A percentile compares a stretch with the other conserved stretches of the same genome.
These are phyloP conservation scores for Ctenomys sociabilis DNA, from an alignment of 2,113 vertebrate genomes.

Conservation along the genomic window DNA sequence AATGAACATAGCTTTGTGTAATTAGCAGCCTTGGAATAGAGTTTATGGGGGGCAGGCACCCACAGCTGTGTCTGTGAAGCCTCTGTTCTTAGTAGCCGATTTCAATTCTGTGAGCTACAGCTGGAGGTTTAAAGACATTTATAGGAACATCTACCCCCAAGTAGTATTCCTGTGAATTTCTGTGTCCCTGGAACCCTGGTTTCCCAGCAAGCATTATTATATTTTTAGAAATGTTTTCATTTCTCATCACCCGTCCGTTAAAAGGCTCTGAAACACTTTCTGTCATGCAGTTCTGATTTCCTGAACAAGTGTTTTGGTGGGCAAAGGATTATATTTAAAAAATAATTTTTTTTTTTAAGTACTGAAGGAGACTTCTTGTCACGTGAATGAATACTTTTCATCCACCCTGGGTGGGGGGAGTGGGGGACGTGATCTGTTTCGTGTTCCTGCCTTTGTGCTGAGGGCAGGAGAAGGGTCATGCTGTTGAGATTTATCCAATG, in stretches of 20 bases:
- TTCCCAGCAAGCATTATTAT: slow-evolving; percentile 48
- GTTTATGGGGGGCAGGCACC: neutral
- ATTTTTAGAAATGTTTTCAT: slow-evolving; percentile 71
- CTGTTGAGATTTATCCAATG: neutral
- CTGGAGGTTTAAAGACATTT: slow-evolving; percentile 20
- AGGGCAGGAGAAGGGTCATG: neutral
- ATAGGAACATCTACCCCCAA: slow-evolving; percentile 52
- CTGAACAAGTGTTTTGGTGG: slow-evolving; percentile 64
- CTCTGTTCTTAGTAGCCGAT: neutral
- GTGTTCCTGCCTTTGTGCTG: neutral
- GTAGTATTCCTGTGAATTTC: slow-evolving; percentile 50
- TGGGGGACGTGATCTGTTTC: neutral
- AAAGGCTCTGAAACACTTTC: neutral
- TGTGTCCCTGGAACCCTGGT: slow-evolving; percentile 1
- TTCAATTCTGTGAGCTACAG: slow-evolving; percentile 47
- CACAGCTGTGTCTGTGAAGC: neutral
- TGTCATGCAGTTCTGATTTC: slow-evolving; percentile 35
- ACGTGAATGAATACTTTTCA: neutral
- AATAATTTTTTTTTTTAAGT: neutral
- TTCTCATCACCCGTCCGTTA: neutral
- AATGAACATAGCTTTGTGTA: neutral
- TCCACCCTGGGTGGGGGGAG: neutral
- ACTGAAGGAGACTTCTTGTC: neutral
- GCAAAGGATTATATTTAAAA: slow-evolving; percentile 10
- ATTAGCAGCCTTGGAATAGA: neutral